Percentiles rank a stretch among this genome's conserved stretches.
Evolutionary conservation across 2,888 invertebrate genomes (phyloP).

Genomic region (Trissonchulus sp.): DNA sequence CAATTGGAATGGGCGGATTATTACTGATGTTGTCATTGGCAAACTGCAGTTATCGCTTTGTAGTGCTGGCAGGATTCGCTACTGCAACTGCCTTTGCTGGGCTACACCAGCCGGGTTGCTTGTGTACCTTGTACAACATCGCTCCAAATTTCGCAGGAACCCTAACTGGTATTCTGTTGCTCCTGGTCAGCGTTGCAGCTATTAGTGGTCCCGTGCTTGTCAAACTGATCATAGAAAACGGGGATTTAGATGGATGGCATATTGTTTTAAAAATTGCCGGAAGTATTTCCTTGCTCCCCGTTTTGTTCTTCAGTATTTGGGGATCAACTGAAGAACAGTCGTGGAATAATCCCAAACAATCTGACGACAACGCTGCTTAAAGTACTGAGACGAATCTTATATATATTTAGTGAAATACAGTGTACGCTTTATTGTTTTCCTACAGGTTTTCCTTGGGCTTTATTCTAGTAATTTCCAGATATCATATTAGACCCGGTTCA

Average conservation of each 20-base stretch:
- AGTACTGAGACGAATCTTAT: no score
- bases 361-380: not conserved
- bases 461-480: no score
- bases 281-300: constrained; percentile 20
- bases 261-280: constrained; percentile 11
- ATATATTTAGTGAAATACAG: no score
- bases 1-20: constrained; percentile 23
- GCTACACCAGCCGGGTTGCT: constrained; percentile 28
- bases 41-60: not conserved
- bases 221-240: constrained; percentile 2
- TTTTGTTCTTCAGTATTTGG: constrained; percentile 29
- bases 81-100: constrained; percentile 26
- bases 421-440: no score
- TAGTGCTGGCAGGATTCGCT: not conserved
- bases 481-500: no score
- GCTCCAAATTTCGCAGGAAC: constrained; percentile 28
- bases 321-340: constrained; percentile 30
- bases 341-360: constrained; percentile 20
- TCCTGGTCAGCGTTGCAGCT: constrained; percentile 24
- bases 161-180: constrained; percentile 25
- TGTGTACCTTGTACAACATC: constrained; percentile 28
- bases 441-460: no score
- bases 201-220: constrained; percentile 21
- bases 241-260: constrained; percentile 11
- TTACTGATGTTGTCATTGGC: constrained; percentile 17